Conservation (phyloP, 2,888 invertebrate species). For the Pecten maximus region DNA sequence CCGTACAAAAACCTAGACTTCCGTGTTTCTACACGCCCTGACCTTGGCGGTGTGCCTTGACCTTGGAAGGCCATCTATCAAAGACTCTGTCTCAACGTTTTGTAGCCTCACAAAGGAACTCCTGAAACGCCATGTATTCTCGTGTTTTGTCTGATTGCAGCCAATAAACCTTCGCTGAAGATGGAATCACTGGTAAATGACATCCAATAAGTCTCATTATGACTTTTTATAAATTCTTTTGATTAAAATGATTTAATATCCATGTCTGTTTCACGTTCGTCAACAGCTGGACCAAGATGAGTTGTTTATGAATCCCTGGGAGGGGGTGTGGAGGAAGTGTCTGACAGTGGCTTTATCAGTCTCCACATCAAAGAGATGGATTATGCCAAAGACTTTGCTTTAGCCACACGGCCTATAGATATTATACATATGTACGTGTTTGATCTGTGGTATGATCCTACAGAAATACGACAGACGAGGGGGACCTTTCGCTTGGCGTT, state of each 20-base stretch:
- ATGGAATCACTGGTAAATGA: not conserved
- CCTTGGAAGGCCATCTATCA: not conserved
- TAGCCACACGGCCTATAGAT: not conserved
- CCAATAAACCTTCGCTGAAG: not conserved
- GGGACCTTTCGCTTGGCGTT: not conserved
- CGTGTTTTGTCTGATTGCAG: not conserved
- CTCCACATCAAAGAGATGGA: not conserved
- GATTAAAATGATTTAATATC: not conserved
- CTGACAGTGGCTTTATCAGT: not conserved
- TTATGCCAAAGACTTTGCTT: not conserved
- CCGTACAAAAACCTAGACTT: not conserved
- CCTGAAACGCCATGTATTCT: not conserved
- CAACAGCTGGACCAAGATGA: not conserved
- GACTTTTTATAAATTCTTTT: not conserved
- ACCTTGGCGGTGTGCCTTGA: slow-evolving; percentile 3
- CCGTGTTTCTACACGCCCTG: not conserved
- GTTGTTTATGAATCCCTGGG: not conserved
- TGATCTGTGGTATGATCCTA: not conserved
- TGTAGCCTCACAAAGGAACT: not conserved
- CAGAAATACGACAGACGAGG: not conserved
- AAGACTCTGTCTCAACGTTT: not conserved
- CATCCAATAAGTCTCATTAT: not conserved
- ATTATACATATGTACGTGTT: not conserved
- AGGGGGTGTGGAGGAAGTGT: not conserved
- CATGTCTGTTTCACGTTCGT: not conserved